Evolutionary conservation across 2,888 invertebrate species (phyloP).

Genomic region (Petrolisthes manimaculis): DNA sequence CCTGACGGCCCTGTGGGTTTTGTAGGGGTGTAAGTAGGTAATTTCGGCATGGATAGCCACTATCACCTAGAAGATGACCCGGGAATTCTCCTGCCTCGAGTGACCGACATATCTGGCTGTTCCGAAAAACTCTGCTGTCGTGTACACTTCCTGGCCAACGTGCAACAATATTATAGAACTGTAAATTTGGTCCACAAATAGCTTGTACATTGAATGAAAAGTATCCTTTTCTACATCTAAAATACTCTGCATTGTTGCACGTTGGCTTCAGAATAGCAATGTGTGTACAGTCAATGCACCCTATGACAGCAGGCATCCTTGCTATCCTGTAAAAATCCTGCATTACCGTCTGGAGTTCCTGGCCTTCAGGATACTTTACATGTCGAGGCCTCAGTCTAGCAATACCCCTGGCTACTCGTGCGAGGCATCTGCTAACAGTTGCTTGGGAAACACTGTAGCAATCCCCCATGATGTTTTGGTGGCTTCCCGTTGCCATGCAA

Average conservation of each 20-base stretch:
- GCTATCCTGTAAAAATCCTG: not conserved
- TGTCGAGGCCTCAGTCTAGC: not conserved
- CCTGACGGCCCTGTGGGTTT: not conserved
- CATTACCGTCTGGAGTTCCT: not conserved
- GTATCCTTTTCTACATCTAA: constrained; percentile 11
- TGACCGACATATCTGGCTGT: not conserved
- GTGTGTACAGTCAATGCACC: constrained; percentile 23
- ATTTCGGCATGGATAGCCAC: not conserved
- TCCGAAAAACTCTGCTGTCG: constrained; percentile 5
- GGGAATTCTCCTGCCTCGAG: not conserved
- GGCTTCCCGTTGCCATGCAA: constrained; percentile 17
- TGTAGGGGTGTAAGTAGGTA: constrained; percentile 23
- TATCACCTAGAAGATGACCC: constrained; percentile 22
- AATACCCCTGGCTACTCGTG: not conserved
- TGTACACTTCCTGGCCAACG: constrained; percentile 25
- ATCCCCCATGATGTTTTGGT: constrained; percentile 9
- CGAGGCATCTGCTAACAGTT: constrained; percentile 6
- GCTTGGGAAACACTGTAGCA: constrained; percentile 9
- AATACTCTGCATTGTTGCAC: not conserved
- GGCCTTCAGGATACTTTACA: constrained; percentile 5
- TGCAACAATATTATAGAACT: constrained; percentile 15
- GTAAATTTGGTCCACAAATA: constrained; percentile 13
- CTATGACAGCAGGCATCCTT: constrained; percentile 33
- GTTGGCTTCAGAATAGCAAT: constrained; percentile 7
- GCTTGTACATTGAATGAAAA: constrained; percentile 28